Conservation (phyloP, 2,113 vertebrate species). For the Craseonycteris thonglongyai region DNA sequence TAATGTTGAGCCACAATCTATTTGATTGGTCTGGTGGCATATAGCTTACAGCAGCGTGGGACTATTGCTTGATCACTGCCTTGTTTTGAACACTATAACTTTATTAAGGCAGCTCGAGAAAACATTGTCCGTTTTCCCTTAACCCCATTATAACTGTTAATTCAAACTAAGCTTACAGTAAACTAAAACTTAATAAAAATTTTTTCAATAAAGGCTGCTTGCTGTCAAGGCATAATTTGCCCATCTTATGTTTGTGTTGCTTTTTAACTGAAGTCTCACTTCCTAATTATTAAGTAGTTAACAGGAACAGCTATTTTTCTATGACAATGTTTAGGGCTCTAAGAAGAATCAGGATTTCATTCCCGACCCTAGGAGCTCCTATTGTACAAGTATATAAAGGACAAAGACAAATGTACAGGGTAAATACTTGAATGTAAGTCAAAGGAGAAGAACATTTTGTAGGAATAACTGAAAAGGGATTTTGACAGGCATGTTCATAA, state of each 20-base stretch:
- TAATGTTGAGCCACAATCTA: background rate
- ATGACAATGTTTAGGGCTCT: background rate
- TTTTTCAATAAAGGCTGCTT: background rate
- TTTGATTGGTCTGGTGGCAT: background rate
- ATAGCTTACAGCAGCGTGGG: background rate
- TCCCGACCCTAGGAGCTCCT: background rate
- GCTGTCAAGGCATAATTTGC: background rate
- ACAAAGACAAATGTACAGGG: background rate
- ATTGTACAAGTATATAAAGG: background rate
- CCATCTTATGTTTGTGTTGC: background rate
- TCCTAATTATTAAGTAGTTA: slow-evolving; percentile 7
- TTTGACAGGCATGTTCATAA: background rate
- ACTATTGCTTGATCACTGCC: background rate
- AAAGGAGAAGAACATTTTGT: background rate
- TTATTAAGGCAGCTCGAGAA: background rate
- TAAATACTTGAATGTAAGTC: background rate
- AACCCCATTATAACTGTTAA: background rate
- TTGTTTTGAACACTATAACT: background rate
- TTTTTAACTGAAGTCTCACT: background rate
- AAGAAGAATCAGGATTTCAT: slow-evolving; percentile 8
- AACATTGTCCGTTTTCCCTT: background rate
- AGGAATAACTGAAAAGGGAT: background rate
- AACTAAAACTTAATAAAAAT: background rate
- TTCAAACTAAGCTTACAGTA: background rate
- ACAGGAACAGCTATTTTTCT: slow-evolving; percentile 1